A percentile compares a stretch with the other conserved stretches of the same genome.
These are phyloP conservation scores for Montifringilla adamsi DNA, from an alignment of 2,113 vertebrate genomes.

Conservation along the genomic window DNA sequence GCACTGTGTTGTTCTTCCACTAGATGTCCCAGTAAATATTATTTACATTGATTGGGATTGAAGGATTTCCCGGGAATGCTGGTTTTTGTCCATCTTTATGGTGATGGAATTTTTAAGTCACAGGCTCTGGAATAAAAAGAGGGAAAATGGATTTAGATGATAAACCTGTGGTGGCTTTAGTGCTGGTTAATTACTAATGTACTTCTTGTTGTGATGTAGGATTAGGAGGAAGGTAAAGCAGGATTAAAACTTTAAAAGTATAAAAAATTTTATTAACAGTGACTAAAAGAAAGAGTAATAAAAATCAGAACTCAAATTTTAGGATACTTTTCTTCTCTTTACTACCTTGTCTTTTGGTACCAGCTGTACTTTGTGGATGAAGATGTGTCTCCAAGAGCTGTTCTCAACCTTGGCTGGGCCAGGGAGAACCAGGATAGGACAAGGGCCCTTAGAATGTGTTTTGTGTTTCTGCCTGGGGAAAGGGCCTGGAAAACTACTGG, in stretches of 20 bases:
- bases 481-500: not conserved
- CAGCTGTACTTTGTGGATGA: not conserved
- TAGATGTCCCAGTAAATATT: constrained; percentile 53
- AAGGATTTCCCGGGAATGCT: not conserved
- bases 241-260: not conserved
- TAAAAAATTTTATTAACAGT: not conserved
- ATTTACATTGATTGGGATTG: not conserved
- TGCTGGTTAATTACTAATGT: not conserved
- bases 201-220: not conserved
- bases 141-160: not conserved
- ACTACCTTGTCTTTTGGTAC: not conserved
- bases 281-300: not conserved
- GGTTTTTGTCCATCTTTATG: not conserved
- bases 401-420: not conserved
- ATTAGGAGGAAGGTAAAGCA: not conserved
- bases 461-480: not conserved
- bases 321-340: not conserved
- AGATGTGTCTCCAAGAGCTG: not conserved
- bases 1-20: constrained; percentile 34
- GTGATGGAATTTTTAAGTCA: not conserved
- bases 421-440: not conserved
- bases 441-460: not conserved
- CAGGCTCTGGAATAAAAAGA: not conserved
- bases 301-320: not conserved
- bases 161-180: not conserved